Percentiles rank a stretch among this genome's conserved stretches.
Conservation (phyloP, 2,888 invertebrate species). For the Drosophila neotestacea region DNA sequence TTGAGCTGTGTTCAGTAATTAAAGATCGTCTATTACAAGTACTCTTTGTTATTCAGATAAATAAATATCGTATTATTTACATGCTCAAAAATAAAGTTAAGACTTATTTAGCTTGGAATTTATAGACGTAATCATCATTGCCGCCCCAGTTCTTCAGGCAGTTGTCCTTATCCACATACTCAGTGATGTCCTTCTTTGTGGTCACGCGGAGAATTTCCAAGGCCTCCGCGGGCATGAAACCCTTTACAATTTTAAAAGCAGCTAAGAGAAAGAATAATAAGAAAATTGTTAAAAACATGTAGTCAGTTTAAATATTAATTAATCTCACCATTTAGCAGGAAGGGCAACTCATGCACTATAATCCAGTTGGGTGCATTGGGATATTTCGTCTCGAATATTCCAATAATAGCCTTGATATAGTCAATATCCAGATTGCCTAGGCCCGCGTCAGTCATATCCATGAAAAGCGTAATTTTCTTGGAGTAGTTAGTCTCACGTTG, state of each 20-base stretch:
- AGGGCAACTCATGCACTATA: constrained; percentile 96
- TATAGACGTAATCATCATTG: constrained; percentile 89
- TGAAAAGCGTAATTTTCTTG: constrained; percentile 92
- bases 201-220: constrained; percentile 95
- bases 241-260: constrained; percentile 95
- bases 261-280: constrained; percentile 86
- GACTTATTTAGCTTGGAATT: constrained; percentile 85
- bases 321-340: constrained; percentile 92
- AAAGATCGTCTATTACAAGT: not conserved
- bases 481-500: constrained; percentile 89
- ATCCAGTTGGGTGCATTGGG: constrained; percentile 95
- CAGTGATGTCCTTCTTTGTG: constrained; percentile 90
- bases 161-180: constrained; percentile 91
- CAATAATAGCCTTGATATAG: constrained; percentile 93
- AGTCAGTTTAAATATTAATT: not conserved
- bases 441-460: constrained; percentile 96
- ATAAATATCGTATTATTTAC: constrained; percentile 64
- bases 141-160: constrained; percentile 93
- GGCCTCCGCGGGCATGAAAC: constrained; percentile 94
- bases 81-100: constrained; percentile 22
- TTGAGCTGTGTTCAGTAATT: constrained; percentile 8
- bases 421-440: constrained; percentile 96
- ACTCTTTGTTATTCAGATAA: constrained; percentile 16
- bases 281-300: not conserved
- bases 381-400: constrained; percentile 94